Evolutionary conservation across 1,140 invertebrate genomes (phyloP).

Genomic region (Anastrepha obliqua): DNA sequence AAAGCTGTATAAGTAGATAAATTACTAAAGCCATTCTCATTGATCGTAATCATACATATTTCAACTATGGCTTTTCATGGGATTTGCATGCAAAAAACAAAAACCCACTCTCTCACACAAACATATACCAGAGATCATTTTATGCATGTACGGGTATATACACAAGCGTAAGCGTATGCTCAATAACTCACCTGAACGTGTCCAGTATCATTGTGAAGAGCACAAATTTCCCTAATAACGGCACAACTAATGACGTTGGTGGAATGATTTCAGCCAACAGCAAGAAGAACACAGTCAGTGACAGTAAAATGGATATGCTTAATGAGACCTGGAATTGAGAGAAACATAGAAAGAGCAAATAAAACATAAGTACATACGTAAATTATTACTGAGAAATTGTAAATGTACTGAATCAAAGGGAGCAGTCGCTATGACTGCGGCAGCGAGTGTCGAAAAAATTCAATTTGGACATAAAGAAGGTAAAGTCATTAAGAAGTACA

Average conservation of each 20-base stretch:
- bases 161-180: neutral
- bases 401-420: neutral
- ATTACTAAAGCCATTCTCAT: no score
- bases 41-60: no score
- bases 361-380: neutral
- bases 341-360: constrained; percentile 2
- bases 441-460: no score
- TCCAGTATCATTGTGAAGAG: constrained; percentile 99
- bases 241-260: constrained; percentile 97
- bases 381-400: neutral
- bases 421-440: no score
- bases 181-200: constrained; percentile 87
- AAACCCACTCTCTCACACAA: no score
- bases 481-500: no score
- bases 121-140: no score
- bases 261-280: constrained; percentile 98
- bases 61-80: no score
- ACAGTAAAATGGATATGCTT: constrained; percentile 98
- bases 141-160: neutral
- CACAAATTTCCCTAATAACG: constrained; percentile 98
- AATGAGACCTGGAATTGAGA: constrained; percentile 85
- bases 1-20: no score
- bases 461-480: no score
- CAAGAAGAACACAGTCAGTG: constrained; percentile 99
- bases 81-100: no score